phyloP scores from a whole-genome alignment of 2,888 invertebrate species.

The Mythimna vitellina region DNA sequence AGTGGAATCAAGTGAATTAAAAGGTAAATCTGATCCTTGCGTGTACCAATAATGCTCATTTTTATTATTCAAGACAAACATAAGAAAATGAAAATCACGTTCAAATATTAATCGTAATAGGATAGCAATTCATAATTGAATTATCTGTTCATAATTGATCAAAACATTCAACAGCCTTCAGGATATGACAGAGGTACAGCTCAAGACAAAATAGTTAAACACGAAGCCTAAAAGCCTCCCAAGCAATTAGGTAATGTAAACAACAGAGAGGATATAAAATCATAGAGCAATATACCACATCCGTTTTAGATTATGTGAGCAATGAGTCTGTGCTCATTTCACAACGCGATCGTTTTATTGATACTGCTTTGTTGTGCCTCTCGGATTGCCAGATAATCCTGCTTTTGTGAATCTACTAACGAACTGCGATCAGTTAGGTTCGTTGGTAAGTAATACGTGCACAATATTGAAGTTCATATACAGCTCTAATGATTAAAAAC shows the following conservation, averaged over 20 bases:
- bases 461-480: conserved; percentile 22
- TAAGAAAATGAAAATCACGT: not conserved
- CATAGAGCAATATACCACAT: conserved; percentile 33
- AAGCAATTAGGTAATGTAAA: conserved; percentile 49
- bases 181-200: conserved; percentile 7
- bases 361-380: conserved; percentile 43
- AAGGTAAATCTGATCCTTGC: conserved; percentile 22
- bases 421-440: conserved; percentile 42
- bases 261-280: conserved; percentile 33
- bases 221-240: conserved; percentile 26
- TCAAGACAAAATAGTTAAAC: conserved; percentile 20
- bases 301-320: conserved; percentile 33
- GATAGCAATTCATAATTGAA: not conserved
- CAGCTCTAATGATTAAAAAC: conserved; percentile 3
- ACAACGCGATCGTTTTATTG: conserved; percentile 49
- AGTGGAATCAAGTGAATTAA: conserved; percentile 20
- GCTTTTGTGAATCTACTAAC: conserved; percentile 55
- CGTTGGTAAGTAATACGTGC: conserved; percentile 44
- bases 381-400: conserved; percentile 50
- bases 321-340: conserved; percentile 51
- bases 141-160: not conserved
- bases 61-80: not conserved
- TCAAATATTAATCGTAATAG: too few species aligned
- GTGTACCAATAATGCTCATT: not conserved
- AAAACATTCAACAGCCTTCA: conserved; percentile 25